Conservation (phyloP, 2,888 invertebrate genomes). For the Slavum lentiscoides region DNA sequence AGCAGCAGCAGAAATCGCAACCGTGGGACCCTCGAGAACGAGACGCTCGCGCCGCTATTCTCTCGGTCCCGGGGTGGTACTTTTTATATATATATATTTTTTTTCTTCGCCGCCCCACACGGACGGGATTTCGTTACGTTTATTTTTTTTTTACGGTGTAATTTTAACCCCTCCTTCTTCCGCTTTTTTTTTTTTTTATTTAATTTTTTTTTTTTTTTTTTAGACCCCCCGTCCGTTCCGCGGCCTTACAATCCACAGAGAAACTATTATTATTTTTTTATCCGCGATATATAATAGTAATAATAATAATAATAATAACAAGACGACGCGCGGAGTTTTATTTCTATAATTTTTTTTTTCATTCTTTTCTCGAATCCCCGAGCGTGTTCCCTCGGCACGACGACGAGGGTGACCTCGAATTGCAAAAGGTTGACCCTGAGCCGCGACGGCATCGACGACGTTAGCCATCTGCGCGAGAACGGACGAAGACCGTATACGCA, state of each 20-base stretch:
- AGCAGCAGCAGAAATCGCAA: conserved; percentile 47
- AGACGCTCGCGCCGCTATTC: conserved; percentile 10
- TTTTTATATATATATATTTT: conserved; percentile 20
- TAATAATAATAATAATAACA: background rate
- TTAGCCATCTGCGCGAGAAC: conserved; percentile 54
- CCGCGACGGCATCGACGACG: conserved; percentile 53
- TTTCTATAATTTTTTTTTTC: conserved; percentile 12
- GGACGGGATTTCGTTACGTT: conserved; percentile 43
- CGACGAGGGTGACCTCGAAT: conserved; percentile 57
- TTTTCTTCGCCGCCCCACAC: background rate
- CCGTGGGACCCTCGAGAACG: conserved; percentile 50
- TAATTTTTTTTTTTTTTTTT: conserved; percentile 12
- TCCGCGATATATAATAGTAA: background rate
- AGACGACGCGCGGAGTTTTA: conserved; percentile 15
- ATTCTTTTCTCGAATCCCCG: background rate
- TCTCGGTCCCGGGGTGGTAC: background rate
- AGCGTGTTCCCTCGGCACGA: too few relatives aligned
- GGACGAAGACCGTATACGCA: background rate
- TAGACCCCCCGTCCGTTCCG: background rate
- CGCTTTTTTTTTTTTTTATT: conserved; percentile 35
- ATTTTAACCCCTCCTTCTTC: conserved; percentile 52
- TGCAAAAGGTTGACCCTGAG: conserved; percentile 57
- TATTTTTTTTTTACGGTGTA: conserved; percentile 28
- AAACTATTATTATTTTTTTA: conserved; percentile 34
- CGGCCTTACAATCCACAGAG: background rate